These are phyloP conservation scores for Anableps anableps DNA, from an alignment of 2,797 vertebrate genomes.

Conservation along the genomic window DNA sequence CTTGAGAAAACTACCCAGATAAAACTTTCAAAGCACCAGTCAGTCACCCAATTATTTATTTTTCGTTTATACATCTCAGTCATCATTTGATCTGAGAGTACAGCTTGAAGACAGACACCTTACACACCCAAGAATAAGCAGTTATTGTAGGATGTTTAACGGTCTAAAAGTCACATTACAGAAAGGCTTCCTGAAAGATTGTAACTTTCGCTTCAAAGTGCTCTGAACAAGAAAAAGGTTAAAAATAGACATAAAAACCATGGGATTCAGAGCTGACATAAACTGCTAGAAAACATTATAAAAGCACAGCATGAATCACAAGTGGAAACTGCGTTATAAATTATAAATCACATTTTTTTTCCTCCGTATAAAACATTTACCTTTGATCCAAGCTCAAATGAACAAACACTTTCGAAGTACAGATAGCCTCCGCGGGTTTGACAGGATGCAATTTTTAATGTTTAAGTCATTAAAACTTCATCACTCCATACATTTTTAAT, in stretches of 20 bases:
- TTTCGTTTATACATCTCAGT: background rate
- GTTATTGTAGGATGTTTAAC: conserved; percentile 11
- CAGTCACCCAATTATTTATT: conserved; percentile 13
- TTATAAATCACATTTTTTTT: conserved; percentile 35
- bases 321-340: conserved; percentile 29
- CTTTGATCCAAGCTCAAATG: conserved; percentile 45
- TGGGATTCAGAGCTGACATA: background rate
- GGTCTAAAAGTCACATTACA: conserved; percentile 10
- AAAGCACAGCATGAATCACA: conserved; percentile 23
- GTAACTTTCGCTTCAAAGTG: conserved; percentile 32
- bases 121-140: background rate
- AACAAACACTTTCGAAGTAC: conserved; percentile 36
- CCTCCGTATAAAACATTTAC: conserved; percentile 43
- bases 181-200: conserved; percentile 26
- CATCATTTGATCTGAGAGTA: background rate
- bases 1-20: conserved; percentile 11
- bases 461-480: conserved; percentile 46
- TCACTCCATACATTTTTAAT: conserved; percentile 30
- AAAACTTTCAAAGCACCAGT: conserved; percentile 53
- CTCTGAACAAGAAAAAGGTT: conserved; percentile 18
- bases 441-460: conserved; percentile 19
- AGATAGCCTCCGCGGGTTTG: conserved; percentile 36
- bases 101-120: background rate
- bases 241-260: conserved; percentile 22
- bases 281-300: conserved; percentile 1